A percentile compares a stretch with the other conserved stretches of the same genome.
Evolutionary conservation across 2,888 invertebrate genomes (phyloP).

Genomic region (Trachelus iudaicus): DNA sequence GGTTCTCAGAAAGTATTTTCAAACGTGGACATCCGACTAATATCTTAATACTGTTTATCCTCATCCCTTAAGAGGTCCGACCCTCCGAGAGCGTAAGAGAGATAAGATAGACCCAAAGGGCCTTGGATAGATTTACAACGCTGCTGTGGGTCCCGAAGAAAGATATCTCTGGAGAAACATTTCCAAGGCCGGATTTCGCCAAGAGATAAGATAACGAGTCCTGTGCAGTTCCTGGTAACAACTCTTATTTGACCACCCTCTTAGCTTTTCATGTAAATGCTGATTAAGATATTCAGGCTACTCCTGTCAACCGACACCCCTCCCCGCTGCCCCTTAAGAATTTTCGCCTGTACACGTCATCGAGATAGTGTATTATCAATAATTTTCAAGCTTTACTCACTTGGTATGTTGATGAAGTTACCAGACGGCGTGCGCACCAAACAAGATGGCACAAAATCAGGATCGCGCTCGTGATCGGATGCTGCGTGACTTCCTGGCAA

Average conservation of each 20-base stretch:
- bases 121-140: slow-evolving; percentile 2
- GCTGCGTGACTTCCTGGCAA: slow-evolving; percentile 73
- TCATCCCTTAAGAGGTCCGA: slow-evolving; percentile 9
- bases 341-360: too few species aligned
- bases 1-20: slow-evolving; percentile 28
- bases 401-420: slow-evolving; percentile 90
- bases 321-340: too few species aligned
- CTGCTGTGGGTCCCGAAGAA: slow-evolving; percentile 16
- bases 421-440: slow-evolving; percentile 92
- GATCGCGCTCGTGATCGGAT: slow-evolving; percentile 69
- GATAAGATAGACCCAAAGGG: slow-evolving; percentile 30
- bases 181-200: slow-evolving; percentile 25
- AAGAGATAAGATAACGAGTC: slow-evolving; percentile 29
- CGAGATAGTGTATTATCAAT: not conserved
- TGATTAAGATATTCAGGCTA: too few species aligned
- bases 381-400: slow-evolving; percentile 64
- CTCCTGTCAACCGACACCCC: too few species aligned
- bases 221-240: too few species aligned
- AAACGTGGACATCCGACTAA: slow-evolving; percentile 11
- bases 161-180: slow-evolving; percentile 26
- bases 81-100: slow-evolving; percentile 17
- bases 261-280: too few species aligned
- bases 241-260: too few species aligned
- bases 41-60: slow-evolving; percentile 19
- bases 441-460: slow-evolving; percentile 91